Evolutionary conservation across 2,888 invertebrate species (phyloP), one percentile per base, ranked within the genome.

Genomic region (Tetragonisca angustula): DNA sequence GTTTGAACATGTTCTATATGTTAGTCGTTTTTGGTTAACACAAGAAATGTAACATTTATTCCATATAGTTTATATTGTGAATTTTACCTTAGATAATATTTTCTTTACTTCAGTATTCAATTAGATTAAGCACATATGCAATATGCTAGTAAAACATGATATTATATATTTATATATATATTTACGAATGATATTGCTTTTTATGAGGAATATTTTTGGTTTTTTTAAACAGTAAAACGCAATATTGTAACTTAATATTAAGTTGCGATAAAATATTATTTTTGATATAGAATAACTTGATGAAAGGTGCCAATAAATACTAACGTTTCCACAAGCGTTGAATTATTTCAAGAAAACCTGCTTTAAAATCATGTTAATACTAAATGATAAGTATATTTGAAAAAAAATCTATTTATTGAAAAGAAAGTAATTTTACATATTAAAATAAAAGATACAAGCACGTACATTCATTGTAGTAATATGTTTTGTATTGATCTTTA

Each of bases 291-390:
- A 87, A 79, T 77, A 72, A 84, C 52, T 81, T 76, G 17, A 83
- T 52, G 52, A 87, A 79, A 75, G 83, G 87, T 87, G 87, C 87
- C 87, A 88, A 87, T 87, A 88, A 87, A 87, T 80, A 77, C 52
- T 76, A 79, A 79, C 65, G 19, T 86, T 87, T 84, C 56, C 69
- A 80, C 15, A 61, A 79, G 65, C 59, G 17, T 77, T 50, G 36
- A 2, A 17, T 72, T 65, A 82, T 73, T 81, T 76, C 43, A 62
- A 50, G 21, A n/a, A 17, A 72, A 59, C 21, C 79, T 67, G 43
- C 65, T 79, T 43, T 43, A 43, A 43, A 43, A 43, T 43, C 43
- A 32, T 43, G 52, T 69, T 32, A 54, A 43, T 24, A 52, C 9
- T 17, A 36, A 36, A 9, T 27, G 27, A 61, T 27, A 61, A 59